Percentiles rank a stretch among this genome's conserved stretches.
These are phyloP conservation scores for Siderastrea radians DNA, from an alignment of 92 coral and sea anemone species.

Conservation along the genomic window DNA sequence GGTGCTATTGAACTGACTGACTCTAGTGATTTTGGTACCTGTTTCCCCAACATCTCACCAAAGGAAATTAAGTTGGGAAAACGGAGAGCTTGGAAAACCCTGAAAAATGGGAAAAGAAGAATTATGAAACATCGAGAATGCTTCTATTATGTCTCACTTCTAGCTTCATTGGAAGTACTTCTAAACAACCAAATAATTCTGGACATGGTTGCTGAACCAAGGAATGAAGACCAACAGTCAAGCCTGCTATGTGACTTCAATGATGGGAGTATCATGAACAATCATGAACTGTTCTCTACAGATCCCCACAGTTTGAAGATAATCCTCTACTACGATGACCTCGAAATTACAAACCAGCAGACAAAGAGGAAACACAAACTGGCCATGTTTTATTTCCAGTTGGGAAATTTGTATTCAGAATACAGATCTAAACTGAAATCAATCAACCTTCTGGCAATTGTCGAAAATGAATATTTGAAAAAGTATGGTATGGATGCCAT, in stretches of 20 bases:
- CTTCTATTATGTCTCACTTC: neutral
- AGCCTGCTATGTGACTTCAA: neutral
- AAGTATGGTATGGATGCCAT: constrained; percentile 40
- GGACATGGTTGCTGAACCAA: neutral
- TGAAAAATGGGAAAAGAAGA: neutral
- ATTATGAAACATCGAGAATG: neutral
- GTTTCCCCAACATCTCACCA: neutral
- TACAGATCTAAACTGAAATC: constrained; percentile 29
- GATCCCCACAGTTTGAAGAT: constrained; percentile 11
- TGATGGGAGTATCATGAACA: neutral
- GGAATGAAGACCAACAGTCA: no score
- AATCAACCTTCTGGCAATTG: constrained; percentile 39
- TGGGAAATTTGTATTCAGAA: constrained; percentile 34
- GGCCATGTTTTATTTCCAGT: constrained; percentile 27
- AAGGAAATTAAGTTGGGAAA: neutral
- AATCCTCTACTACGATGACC: neutral
- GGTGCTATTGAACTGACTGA: neutral
- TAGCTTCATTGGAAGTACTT: neutral
- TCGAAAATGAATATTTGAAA: neutral
- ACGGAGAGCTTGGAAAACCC: neutral
- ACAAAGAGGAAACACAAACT: constrained; percentile 23
- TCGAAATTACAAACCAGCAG: neutral
- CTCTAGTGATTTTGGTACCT: neutral
- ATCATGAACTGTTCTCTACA: neutral
- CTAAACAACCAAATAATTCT: neutral